Evolutionary conservation across 1,140 invertebrate species (phyloP).

Genomic region (Hyles euphorbiae): DNA sequence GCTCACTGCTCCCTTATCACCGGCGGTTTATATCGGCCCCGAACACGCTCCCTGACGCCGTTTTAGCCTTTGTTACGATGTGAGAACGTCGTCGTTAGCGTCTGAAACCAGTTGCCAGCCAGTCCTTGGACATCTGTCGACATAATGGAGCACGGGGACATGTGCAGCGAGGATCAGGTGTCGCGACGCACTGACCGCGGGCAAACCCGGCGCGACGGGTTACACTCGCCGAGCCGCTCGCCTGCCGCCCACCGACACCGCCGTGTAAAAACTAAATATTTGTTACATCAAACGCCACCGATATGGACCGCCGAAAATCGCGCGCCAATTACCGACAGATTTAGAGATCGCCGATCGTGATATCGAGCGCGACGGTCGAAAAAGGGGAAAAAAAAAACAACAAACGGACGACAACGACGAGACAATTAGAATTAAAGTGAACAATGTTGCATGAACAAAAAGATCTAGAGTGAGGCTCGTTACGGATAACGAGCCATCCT

Average conservation of each 20-base stretch:
- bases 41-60: background rate
- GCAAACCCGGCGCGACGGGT: slow-evolving; percentile 52
- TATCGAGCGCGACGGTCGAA: slow-evolving; percentile 11
- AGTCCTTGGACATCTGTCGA: slow-evolving; percentile 46
- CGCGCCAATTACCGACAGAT: slow-evolving; percentile 13
- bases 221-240: slow-evolving; percentile 39
- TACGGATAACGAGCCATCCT: slow-evolving; percentile 37
- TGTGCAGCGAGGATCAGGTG: slow-evolving; percentile 65
- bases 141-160: slow-evolving; percentile 38
- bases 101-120: slow-evolving; percentile 22
- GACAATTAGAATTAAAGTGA: slow-evolving; percentile 35
- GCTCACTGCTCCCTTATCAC: slow-evolving; percentile 38
- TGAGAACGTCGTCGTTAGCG: background rate
- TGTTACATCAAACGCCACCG: slow-evolving; percentile 17
- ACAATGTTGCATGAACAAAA: slow-evolving; percentile 37
- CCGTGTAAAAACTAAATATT: slow-evolving; percentile 51
- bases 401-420: slow-evolving; percentile 15
- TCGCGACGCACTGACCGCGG: slow-evolving; percentile 58
- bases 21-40: slow-evolving; percentile 33
- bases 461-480: slow-evolving; percentile 31
- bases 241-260: slow-evolving; percentile 21
- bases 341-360: slow-evolving; percentile 13
- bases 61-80: slow-evolving; percentile 1
- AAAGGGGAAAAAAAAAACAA: slow-evolving; percentile 7
- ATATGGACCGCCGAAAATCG: slow-evolving; percentile 14